A percentile compares a stretch with the other conserved stretches of the same genome.
Conservation (phyloP, 2,888 invertebrate species). For the Sceliomorpha sp. region DNA sequence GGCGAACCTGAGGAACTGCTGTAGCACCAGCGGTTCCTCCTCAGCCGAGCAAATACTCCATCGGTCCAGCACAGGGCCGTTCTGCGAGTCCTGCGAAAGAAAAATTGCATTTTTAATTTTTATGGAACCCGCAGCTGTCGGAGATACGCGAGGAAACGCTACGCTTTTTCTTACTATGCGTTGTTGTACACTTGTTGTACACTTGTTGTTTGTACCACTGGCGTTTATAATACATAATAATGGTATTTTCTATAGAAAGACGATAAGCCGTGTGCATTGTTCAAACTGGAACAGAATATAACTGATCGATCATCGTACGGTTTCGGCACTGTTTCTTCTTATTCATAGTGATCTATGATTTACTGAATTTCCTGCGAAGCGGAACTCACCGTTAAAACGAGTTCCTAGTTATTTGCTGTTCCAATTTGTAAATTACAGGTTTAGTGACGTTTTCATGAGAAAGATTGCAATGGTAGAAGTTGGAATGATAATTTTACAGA, state of each 20-base stretch:
- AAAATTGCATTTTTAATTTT: slow-evolving; percentile 22
- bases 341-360: slow-evolving; percentile 15
- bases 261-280: too few relatives aligned
- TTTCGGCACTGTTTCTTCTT: slow-evolving; percentile 7
- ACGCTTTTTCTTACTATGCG: too few relatives aligned
- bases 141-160: too few relatives aligned
- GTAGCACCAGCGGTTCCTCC: slow-evolving; percentile 94
- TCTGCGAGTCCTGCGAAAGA: slow-evolving; percentile 89
- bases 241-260: too few relatives aligned
- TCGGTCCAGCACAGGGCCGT: slow-evolving; percentile 89
- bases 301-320: slow-evolving; percentile 12
- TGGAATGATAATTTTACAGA: too few relatives aligned
- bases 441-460: slow-evolving; percentile 6
- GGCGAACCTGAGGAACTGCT: slow-evolving; percentile 94
- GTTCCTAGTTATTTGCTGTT: slow-evolving; percentile 29
- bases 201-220: too few relatives aligned
- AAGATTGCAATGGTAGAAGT: neutral
- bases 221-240: too few relatives aligned
- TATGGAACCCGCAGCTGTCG: too few relatives aligned
- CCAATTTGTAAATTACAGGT: slow-evolving; percentile 28
- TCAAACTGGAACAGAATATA: slow-evolving; percentile 10
- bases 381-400: slow-evolving; percentile 8
- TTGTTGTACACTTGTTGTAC: too few relatives aligned
- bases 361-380: slow-evolving; percentile 15
- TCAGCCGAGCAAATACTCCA: slow-evolving; percentile 93